A percentile compares a stretch with the other conserved stretches of the same genome.
These are phyloP conservation scores for Micronycteris hirsuta DNA, from an alignment of 2,113 vertebrate genomes.

Conservation along the genomic window DNA sequence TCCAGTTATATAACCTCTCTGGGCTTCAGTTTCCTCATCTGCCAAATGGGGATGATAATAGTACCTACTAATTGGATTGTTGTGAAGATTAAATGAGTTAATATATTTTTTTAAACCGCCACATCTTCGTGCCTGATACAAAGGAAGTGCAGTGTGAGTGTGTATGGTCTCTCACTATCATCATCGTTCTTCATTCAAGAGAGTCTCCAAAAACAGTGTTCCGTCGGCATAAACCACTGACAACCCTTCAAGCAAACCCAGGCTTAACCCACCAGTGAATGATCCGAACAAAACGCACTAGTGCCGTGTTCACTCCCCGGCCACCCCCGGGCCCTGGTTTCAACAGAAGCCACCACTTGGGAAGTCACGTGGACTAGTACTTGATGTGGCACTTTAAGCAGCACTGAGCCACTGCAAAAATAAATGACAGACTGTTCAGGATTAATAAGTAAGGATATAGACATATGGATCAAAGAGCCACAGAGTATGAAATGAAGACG, in stretches of 20 bases:
- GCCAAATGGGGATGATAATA: neutral
- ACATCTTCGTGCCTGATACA: neutral
- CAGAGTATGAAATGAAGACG: neutral
- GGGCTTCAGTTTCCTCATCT: neutral
- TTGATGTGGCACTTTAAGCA: neutral
- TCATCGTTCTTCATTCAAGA: neutral
- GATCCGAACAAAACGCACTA: neutral
- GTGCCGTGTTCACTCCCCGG: accelerated
- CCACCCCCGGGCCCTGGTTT: neutral
- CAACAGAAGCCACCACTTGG: neutral
- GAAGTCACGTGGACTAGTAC: neutral
- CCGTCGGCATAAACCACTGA: neutral
- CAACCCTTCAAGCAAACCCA: neutral
- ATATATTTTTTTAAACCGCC: neutral
- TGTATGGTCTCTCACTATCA: neutral
- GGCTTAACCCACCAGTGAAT: neutral
- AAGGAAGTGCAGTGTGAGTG: neutral
- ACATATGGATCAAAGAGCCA: neutral
- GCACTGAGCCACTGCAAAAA: neutral
- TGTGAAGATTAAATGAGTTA: neutral
- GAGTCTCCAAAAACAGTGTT: neutral
- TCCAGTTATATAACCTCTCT: neutral
- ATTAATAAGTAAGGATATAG: neutral
- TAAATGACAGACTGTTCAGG: neutral
- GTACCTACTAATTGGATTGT: neutral